Percentiles rank a stretch among this genome's conserved stretches.
Evolutionary conservation across 2,888 invertebrate species (phyloP).

Genomic region (Idaea dimidiata): DNA sequence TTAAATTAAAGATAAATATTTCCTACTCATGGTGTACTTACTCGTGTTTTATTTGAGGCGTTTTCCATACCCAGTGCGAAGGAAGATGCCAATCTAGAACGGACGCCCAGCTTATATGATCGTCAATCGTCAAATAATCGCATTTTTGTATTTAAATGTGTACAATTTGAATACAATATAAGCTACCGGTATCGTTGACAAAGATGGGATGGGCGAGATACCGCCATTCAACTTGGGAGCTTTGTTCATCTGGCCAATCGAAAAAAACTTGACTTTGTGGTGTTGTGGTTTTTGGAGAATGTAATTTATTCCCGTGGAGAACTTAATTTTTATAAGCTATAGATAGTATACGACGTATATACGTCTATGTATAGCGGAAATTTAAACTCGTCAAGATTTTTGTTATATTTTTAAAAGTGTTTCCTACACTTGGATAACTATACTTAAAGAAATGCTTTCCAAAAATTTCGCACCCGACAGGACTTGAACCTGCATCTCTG

Average conservation of each 20-base stretch:
- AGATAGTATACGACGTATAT: no score
- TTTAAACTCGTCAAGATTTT: no score
- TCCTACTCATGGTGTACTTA: background rate
- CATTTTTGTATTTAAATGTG: conserved; percentile 78
- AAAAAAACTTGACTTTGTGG: conserved; percentile 12
- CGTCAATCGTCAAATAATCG: conserved; percentile 75
- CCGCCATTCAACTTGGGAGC: conserved; percentile 25
- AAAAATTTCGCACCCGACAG: no score
- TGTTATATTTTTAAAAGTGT: no score
- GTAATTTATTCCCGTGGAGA: background rate
- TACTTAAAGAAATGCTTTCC: no score
- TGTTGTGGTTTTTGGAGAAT: conserved; percentile 14
- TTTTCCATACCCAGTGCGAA: conserved; percentile 45
- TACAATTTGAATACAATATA: conserved; percentile 77
- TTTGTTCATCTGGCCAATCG: conserved; percentile 11
- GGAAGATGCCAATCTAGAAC: conserved; percentile 62
- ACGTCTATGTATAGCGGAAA: no score
- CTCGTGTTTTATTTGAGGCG: conserved; percentile 23
- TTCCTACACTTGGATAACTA: no score
- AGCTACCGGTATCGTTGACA: conserved; percentile 61
- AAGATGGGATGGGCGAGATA: conserved; percentile 67
- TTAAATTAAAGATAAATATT: background rate
- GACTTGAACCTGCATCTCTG: no score
- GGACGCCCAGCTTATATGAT: conserved; percentile 63
- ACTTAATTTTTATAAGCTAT: background rate